Base-by-base conservation (phyloP, 2,888 invertebrate genomes). In the Theretra japonica region DNA sequence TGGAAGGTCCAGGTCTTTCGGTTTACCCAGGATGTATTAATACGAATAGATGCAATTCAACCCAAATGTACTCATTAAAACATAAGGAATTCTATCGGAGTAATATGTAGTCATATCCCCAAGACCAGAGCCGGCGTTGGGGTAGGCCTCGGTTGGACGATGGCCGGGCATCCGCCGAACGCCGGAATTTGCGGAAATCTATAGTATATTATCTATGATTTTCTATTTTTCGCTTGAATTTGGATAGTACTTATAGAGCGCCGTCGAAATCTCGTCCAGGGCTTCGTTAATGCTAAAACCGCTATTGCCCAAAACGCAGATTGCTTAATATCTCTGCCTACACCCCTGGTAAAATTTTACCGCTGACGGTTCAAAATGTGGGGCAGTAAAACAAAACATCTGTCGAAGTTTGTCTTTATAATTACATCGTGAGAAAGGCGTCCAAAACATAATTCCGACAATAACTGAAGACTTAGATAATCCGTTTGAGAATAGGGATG, bases 401-500 rank as follows among this genome's bases (percentile, higher is more conserved):
- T 76, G 77, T 76, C 75, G 77, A 80, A 81, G 79, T 81, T 82
- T 80, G 78, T 78, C 74, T 75, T 79, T 74, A 72, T 77, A 81
- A 80, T 79, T 79, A 82, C 79, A 77, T 75, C 80, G 77, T 77
- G 79, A 76, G 75, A 80, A 86, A 86, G 81, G 79, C 76, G 78
- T 79, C 81, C 81, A 83, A 62, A 82, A 86, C 84, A 82, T 85
- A 85, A 88, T 87, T 86, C 33, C 86, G 84, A 83, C 81, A 82
- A 78, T 79, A 86, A 62, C 85, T 84, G 86, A 86, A 86, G 86
- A 80, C 83, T 82, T 83, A 82, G 83, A 85, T 86, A 84, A 86
- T 86, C 82, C 82, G n/a, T 53, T 53, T 53, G 53, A n/a, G 19
- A 53, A 6, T 53, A 53, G n/a, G 53, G 53, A 53, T 53, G 53